Evolutionary conservation across 2,113 vertebrate genomes (phyloP), one percentile per base, ranked within the genome.

Genomic region (Hirundichthys speculiger): DNA sequence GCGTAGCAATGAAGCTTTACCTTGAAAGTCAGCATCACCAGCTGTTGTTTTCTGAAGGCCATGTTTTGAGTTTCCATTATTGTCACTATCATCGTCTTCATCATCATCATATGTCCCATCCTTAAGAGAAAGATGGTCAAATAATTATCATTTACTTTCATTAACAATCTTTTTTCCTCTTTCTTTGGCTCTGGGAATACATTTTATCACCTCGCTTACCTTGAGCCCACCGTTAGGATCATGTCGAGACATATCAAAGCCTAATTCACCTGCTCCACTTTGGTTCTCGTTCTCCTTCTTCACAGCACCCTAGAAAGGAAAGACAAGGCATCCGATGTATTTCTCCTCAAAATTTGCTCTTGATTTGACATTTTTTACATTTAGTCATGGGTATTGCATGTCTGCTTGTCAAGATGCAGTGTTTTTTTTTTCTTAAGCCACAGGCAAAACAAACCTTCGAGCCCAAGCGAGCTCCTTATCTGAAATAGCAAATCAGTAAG

Each of bases 141-240:
- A 21, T 1, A 12, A 4, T 30, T 15, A 18, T 5, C n/a, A 42
- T 25, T 52, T 18, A 13, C 20, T 40, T 46, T 38, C 14, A 41
- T 0, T n/a, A n/a, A n/a, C n/a, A n/a, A n/a, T n/a, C n/a, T n/a
- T n/a, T n/a, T n/a, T n/a, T n/a, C n/a, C 2, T 67, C 3, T 20
- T 12, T 4, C n/a, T 16, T 41, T 21, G 27, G 2, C 10, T 38
- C 1, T 13, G 58, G 2, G 1, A 85, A 56, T 71, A 84, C 80
- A 69, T 25, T 73, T 39, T 0, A 18, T n/a, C 71, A 97, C 97
- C 94, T 97, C 98, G 41, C 93, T 96, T 53, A 98, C 69, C 54
- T 92, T 88, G 77, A 98, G 83, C 1, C 86, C 86, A 87, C 92
- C 96, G 18, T 84, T 90, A 0, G 83, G 80, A 47, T 92, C 89